phyloP scores from a whole-genome alignment of 2,113 vertebrate species.

The Lipotes vexillifer region DNA sequence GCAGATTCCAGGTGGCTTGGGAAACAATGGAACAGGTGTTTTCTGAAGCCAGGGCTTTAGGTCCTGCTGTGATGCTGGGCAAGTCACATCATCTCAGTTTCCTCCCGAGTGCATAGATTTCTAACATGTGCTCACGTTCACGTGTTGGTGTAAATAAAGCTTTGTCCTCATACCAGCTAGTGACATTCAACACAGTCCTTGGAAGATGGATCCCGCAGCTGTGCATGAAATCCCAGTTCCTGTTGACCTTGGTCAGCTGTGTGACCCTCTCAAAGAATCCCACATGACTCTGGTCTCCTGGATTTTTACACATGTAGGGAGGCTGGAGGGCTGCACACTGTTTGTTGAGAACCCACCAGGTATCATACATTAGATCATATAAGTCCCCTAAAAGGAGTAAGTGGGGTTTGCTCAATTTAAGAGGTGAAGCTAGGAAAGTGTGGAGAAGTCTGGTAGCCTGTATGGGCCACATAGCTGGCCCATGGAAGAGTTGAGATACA shows the following conservation, averaged over 20 bases:
- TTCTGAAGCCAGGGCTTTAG: neutral
- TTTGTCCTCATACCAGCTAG: neutral
- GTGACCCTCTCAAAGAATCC: neutral
- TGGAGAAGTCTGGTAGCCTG: neutral
- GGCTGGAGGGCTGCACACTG: neutral
- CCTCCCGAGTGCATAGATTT: no score
- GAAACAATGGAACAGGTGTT: neutral
- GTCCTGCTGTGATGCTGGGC: neutral
- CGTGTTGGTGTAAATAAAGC: neutral
- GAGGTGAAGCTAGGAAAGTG: neutral
- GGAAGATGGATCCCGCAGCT: neutral
- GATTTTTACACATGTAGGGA: neutral
- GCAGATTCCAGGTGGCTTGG: neutral
- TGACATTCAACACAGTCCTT: rapidly evolving
- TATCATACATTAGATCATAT: neutral
- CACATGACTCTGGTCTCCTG: neutral
- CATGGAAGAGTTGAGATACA: neutral
- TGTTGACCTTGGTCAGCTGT: neutral
- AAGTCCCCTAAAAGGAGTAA: neutral
- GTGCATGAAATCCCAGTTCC: neutral
- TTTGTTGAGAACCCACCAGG: neutral
- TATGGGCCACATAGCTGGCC: neutral
- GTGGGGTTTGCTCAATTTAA: neutral
- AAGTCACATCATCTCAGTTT: no score
- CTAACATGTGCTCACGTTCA: rapidly evolving